Conservation (phyloP, 2,888 invertebrate species). For the Incurvaria masculella region DNA sequence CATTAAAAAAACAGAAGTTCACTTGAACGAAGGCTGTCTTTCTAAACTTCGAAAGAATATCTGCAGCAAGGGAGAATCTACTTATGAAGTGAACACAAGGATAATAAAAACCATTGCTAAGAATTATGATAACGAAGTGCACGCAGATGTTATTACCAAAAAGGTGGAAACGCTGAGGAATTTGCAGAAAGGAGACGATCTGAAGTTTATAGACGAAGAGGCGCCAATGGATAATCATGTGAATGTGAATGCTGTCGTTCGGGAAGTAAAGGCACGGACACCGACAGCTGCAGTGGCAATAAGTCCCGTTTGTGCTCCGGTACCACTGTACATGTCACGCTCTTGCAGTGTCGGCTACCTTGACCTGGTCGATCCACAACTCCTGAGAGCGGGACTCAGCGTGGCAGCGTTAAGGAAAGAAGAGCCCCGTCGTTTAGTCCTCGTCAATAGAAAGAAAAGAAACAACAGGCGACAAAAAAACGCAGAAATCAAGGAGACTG, state of each 20-base stretch:
- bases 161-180: slow-evolving; percentile 31
- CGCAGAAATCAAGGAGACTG: slow-evolving; percentile 30
- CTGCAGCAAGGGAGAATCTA: slow-evolving; percentile 34
- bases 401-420: slow-evolving; percentile 68
- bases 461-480: slow-evolving; percentile 32
- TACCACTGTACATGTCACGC: slow-evolving; percentile 68
- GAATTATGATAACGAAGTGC: slow-evolving; percentile 39
- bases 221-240: slow-evolving; percentile 30
- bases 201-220: slow-evolving; percentile 72
- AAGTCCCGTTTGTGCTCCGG: slow-evolving; percentile 54
- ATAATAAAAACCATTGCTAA: slow-evolving; percentile 43
- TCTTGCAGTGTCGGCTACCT: slow-evolving; percentile 89
- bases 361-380: slow-evolving; percentile 74
- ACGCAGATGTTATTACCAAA: slow-evolving; percentile 33
- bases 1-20: slow-evolving; percentile 49
- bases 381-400: slow-evolving; percentile 72
- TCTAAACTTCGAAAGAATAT: slow-evolving; percentile 47
- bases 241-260: neutral
- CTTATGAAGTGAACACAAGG: slow-evolving; percentile 43
- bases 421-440: slow-evolving; percentile 71
- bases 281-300: slow-evolving; percentile 66
- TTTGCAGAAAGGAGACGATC: slow-evolving; percentile 54
- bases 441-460: slow-evolving; percentile 65
- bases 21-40: slow-evolving; percentile 42
- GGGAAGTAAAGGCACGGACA: slow-evolving; percentile 27